phyloP scores from a whole-genome alignment of 2,888 invertebrate genomes.

The Ptilodon capucinus region DNA sequence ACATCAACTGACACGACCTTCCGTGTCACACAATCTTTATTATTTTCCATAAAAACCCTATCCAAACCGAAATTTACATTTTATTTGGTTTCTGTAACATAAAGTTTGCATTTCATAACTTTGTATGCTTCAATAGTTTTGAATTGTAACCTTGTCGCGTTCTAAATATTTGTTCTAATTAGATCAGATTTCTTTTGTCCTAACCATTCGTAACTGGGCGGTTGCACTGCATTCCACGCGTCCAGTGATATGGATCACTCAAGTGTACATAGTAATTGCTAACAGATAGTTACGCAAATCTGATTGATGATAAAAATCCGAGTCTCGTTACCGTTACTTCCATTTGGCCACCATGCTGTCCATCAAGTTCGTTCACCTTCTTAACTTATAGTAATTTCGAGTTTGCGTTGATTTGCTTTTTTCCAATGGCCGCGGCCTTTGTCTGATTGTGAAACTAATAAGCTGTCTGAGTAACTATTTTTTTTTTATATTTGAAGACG shows the following conservation, averaged over 20 bases:
- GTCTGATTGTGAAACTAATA: conserved; percentile 47
- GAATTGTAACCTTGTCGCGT: conserved; percentile 20
- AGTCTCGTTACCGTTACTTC: conserved; percentile 70
- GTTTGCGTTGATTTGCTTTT: conserved; percentile 27
- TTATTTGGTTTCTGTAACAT: conserved; percentile 23
- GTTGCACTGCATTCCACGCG: conserved; percentile 56
- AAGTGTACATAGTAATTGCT: conserved; percentile 68
- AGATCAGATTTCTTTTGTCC: conserved; percentile 40
- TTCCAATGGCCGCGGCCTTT: conserved; percentile 34
- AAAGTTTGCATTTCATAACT: conserved; percentile 17
- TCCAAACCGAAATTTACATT: conserved; percentile 31
- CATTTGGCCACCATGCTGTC: conserved; percentile 74
- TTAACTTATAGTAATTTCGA: conserved; percentile 42
- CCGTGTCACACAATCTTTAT: conserved; percentile 33
- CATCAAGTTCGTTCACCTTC: conserved; percentile 69
- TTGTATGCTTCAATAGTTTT: neutral
- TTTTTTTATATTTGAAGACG: conserved; percentile 38
- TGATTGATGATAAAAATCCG: conserved; percentile 79
- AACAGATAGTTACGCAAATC: conserved; percentile 79
- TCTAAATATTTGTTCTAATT: conserved; percentile 33
- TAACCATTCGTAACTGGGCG: conserved; percentile 46
- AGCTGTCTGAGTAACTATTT: conserved; percentile 36
- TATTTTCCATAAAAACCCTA: conserved; percentile 30
- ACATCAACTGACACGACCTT: conserved; percentile 48
- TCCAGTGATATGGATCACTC: conserved; percentile 52